Evolutionary conservation across 1,140 invertebrate genomes (phyloP), one percentile per base, ranked within the genome.

Genomic region (Drosophila erecta): DNA sequence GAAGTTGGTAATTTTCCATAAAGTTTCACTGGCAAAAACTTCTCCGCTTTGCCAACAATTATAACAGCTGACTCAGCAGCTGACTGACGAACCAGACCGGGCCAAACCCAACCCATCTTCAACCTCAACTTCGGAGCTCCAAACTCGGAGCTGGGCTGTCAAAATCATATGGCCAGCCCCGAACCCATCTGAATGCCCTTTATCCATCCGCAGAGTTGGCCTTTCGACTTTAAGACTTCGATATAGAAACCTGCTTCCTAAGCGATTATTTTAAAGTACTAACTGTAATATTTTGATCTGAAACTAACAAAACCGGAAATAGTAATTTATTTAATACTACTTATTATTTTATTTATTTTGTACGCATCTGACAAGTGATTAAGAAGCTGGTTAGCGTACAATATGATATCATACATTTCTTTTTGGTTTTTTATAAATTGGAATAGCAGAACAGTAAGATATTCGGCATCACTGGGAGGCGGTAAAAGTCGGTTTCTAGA

Each of bases 61-160:
- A 70, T 64, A 70, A 40, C 60, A 70, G 66, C 66, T 70, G 66
- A 70, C 66, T 70, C 66, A 70, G 66, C 66, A 61, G 65, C 57
- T 69, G 58, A 61, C 57, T 60, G 65, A 37, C 65, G 65, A 67
- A 64, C 66, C 59, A 55, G 50, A 64, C 44, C 62, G 44, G 41
- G 37, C 53, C 38, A 55, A 50, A 38, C 37, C 37, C 44, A 54
- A 40, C 27, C 59, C 59, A 62, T 43, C 59, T 54, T 53, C 49
- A 40, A 24, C 17, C 57, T 33, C 38, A 14, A 20, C 55, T 57
- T 20, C 40, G n/a, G n/a, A n/a, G n/a, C n/a, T n/a, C n/a, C n/a
- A n/a, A 43, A 56, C 24, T 43, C 43, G 35, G 17, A 27, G 40
- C 37, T 49, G 43, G 15, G 33, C 58, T 54, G 58, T 54, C 50